phyloP scores from a whole-genome alignment of 2,888 invertebrate genomes.

The Drosophila colorata region DNA sequence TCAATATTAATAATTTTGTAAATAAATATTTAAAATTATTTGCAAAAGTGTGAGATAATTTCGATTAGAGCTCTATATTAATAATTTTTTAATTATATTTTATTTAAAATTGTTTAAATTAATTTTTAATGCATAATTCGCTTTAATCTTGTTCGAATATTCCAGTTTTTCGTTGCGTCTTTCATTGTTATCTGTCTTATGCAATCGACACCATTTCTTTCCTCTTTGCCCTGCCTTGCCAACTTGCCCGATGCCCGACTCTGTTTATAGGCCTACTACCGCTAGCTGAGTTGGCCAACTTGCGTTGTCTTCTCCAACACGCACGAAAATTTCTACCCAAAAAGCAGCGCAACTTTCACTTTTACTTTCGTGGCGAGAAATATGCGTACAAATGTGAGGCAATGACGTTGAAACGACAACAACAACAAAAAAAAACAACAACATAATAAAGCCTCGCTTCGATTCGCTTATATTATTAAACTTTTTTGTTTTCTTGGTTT shows the following conservation, averaged over 20 bases:
- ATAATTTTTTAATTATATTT: too few species aligned
- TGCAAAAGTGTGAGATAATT: too few species aligned
- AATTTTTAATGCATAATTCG: background rate
- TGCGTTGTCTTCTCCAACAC: conserved; percentile 34
- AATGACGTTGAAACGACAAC: conserved; percentile 41
- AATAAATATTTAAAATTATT: too few species aligned
- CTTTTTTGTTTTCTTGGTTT: conserved; percentile 31
- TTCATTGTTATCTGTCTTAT: background rate
- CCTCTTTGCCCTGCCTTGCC: background rate
- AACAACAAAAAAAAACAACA: conserved; percentile 18
- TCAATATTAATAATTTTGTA: too few species aligned
- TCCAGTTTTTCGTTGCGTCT: conserved; percentile 2
- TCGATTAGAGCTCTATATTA: too few species aligned
- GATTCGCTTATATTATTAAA: conserved; percentile 52
- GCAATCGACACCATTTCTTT: background rate
- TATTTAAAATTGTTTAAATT: background rate
- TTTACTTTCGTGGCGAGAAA: conserved; percentile 74
- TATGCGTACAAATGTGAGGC: conserved; percentile 50
- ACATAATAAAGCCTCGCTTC: conserved; percentile 22
- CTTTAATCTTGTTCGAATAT: conserved; percentile 1
- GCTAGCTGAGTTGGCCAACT: too few species aligned
- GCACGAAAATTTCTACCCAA: conserved; percentile 63
- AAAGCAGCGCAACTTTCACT: conserved; percentile 74
- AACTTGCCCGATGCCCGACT: too few species aligned
- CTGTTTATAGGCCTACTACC: too few species aligned